phyloP scores from a whole-genome alignment of 2,888 invertebrate genomes.

The Dioctria rufipes region DNA sequence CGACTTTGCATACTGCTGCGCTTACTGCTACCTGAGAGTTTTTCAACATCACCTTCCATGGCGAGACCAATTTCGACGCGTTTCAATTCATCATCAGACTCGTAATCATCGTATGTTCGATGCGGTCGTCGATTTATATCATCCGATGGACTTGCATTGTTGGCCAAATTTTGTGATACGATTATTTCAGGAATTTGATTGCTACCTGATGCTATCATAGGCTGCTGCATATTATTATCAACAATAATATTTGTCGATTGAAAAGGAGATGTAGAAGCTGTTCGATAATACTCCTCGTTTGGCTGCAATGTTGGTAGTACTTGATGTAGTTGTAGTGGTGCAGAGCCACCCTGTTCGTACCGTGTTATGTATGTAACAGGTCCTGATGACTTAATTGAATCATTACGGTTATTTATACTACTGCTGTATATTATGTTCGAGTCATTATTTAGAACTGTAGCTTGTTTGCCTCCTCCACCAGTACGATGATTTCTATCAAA shows the following conservation, averaged over 20 bases:
- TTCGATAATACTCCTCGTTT: slow-evolving; percentile 73
- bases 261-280: slow-evolving; percentile 76
- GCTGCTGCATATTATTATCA: slow-evolving; percentile 43
- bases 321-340: slow-evolving; percentile 68
- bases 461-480: slow-evolving; percentile 4
- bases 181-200: slow-evolving; percentile 67
- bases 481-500: slow-evolving; percentile 39
- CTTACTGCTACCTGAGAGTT: slow-evolving; percentile 86
- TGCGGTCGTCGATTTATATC: slow-evolving; percentile 73
- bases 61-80: slow-evolving; percentile 86
- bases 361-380: slow-evolving; percentile 61
- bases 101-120: slow-evolving; percentile 82
- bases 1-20: slow-evolving; percentile 93
- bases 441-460: slow-evolving; percentile 44
- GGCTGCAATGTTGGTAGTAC: slow-evolving; percentile 67
- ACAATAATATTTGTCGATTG: slow-evolving; percentile 66
- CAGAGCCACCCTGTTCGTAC: slow-evolving; percentile 63
- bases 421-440: slow-evolving; percentile 56
- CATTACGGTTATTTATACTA: slow-evolving; percentile 47
- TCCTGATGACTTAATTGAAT: slow-evolving; percentile 42
- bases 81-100: slow-evolving; percentile 91
- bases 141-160: slow-evolving; percentile 62
- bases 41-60: slow-evolving; percentile 82
- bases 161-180: slow-evolving; percentile 65
- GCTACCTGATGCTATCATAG: slow-evolving; percentile 54